Base-by-base conservation (phyloP, 2,888 invertebrate genomes). In the Alsophila aescularia region DNA sequence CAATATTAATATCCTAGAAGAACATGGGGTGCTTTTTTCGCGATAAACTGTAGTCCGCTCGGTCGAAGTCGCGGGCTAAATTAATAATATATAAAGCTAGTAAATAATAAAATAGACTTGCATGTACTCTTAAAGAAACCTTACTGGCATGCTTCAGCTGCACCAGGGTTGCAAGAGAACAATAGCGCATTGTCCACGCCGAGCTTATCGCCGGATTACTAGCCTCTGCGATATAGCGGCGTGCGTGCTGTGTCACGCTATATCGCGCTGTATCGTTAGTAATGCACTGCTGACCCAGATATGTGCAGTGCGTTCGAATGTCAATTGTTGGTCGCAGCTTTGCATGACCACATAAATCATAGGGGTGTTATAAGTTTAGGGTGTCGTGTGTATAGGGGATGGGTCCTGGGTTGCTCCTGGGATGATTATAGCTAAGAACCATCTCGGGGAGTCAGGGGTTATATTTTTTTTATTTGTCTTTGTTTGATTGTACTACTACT, bases 131-230 rank as follows among this genome's bases (percentile, higher is more conserved):
- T 10, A 29, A 2, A 13, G 13, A 12, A 12, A 2, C 12, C n/a
- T 24, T 24, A 40, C 40, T 40, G 15, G 7, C 10, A 1, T 10
- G 7, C 15, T 10, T 16, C 1, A 12, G 7, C 53, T 54, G 35
- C 35, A 35, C 15, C 8, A 10, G 50, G 35, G 52, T 44, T 39
- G 31, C 13, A 15, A 52, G 51, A 58, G 58, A 58, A 58, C 60
- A 61, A 61, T 58, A 52, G 54, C 43, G 45, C 45, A 55, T 61
- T 55, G 60, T 61, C 57, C 60, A n/a, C 50, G 40, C 18, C 39
- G 16, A 39, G 56, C 52, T 54, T 62, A 59, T 59, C 58, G 40
- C 13, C 48, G 60, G 58, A 59, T 62, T 62, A 58, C 52, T 32
- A 51, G 48, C 13, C 39, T 24, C 24, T 15, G 27, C 49, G 41